Base-by-base conservation (phyloP, 2,797 vertebrate species). In the Protonibea diacanthus region DNA sequence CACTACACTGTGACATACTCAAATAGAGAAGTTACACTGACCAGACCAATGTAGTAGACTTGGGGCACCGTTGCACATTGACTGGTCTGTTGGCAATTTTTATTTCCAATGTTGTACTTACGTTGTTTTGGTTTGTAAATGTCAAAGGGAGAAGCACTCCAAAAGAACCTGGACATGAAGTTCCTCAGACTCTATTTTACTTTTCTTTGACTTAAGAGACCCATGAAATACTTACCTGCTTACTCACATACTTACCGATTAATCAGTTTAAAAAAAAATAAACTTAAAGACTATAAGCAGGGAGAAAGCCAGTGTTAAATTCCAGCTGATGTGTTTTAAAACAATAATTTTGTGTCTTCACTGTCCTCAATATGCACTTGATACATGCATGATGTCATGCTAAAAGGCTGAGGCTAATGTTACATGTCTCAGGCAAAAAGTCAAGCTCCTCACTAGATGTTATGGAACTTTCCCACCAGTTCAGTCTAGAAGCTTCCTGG, bases 21-120 rank as follows among this genome's bases (percentile, higher is more conserved):
- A 51, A 25, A 58, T 18, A 49, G 44, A 65, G 55, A 51, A 49
- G 29, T 73, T 63, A 80, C 68, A 79, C 60, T 84, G 72, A 74
- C 20, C 87, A 88, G 81, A 66, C 27, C 62, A 45, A 40, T 49
- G 72, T 20, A 49, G 78, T 18, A 42, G 49, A 79, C 61, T 18
- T 67, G n/a, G 71, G 27, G 23, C 57, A 8, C 14, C 76, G 56
- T 11, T 59, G 11, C 62, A 53, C 11, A 21, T 65, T 65, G 68
- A 81, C 57, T 45, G 68, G 14, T 59, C 57, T 40, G 33, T 40
- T 21, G 33, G 33, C 64, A 40, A 53, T 53, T 70, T 70, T 58
- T 60, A 60, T 71, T 84, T 73, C 48, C 73, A 76, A 47, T 42
- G 40, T 48, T 69, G 61, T 4, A 17, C 29, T 66, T 18, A 52